Evolutionary conservation across 2,113 vertebrate species (phyloP), one percentile per base, ranked within the genome.

Genomic region (Mixornis gularis): DNA sequence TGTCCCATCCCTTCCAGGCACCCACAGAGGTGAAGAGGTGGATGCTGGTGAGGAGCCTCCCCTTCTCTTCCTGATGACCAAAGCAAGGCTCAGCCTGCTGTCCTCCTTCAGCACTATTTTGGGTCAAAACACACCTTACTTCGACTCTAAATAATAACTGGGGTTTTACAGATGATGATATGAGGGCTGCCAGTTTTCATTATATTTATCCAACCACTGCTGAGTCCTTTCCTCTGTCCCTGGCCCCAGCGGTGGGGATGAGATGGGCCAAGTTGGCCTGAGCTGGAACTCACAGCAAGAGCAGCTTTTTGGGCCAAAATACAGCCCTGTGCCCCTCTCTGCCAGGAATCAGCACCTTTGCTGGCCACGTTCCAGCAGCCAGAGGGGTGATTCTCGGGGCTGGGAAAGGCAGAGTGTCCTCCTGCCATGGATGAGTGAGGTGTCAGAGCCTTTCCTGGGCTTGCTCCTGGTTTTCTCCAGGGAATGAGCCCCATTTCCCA

Each of bases 401-500:
- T 27, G 41, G 65, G 86, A 5, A 15, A 68, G 34, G 30, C 51
- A 73, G 20, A 53, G 1, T 25, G 36, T 34, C 41, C 55, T 72
- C n/a, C 53, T 59, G 53, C 62, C 34, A 4, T 3, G 34, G n/a
- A 8, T 1, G 40, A 63, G 14, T 0, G 16, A 55, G 51, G 22
- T 26, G 55, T 51, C 44, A 30, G 56, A 85, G 24, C 60, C 60
- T 36, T 4, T 32, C 64, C 9, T 2, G 30, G 15, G 2, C 8
- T 15, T n/a, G 41, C 12, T 41, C 19, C 14, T 7, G 30, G 5
- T 3, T 30, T 7, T 43, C 43, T 24, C 24, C 71, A 32, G 19
- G 0, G 4, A 2, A 29, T 1, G 9, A 85, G 4, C 11, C 6
- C 18, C 3, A 16, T 1, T 0, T 12, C 17, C 9, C 40, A 71